Base-by-base conservation (phyloP, 2,797 vertebrate species). In the Mormyrus hasselquistii region DNA sequence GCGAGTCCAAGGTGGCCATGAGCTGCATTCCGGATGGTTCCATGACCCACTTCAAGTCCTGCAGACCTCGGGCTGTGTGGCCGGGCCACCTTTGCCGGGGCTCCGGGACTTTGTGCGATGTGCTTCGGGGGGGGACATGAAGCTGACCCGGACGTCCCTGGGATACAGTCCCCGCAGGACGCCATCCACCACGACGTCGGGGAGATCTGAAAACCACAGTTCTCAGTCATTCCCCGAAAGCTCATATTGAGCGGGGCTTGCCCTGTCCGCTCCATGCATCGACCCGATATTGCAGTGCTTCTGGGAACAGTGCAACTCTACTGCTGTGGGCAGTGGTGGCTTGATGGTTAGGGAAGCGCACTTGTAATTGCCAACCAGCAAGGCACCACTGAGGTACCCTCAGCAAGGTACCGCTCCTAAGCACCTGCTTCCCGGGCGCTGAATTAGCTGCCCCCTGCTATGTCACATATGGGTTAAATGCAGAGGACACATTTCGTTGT, bases 161-260 rank as follows among this genome's bases (percentile, higher is more conserved):
- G 95, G 92, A 89, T 96, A 97, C 76, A 96, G 93, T 38, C 96
- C 96, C 90, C 96, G 95, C 38, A 97, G 93, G 47, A 97, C 95
- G 0, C 96, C 96, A 0, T 95, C 93, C 57, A 93, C 93, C 0
- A 97, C 93, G 0, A 96, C 50, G 38, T 97, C 94, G 7, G 95
- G 95, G 6, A 96, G 94, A 79, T 90, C 96, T 97, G 93, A 1
- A 88, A 53, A 25, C 89, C 38, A 92, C 41, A 90, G 10, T 88
- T 49, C 22, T 19, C 69, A 38, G 2, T 88, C 10, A 65, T 85
- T 57, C 29, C 34, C 69, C 4, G 41, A 76, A 76, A 76, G 4
- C 59, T 65, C 22, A 65, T 65, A 10, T 1, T 79, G 14, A 16
- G 34, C 12, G 16, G 14, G 1, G 16, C 52, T 55, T 55, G 52